Percentiles rank a stretch among this genome's conserved stretches.
phyloP scores from a whole-genome alignment of 2,113 vertebrate species.

The Steatornis caripensis region DNA sequence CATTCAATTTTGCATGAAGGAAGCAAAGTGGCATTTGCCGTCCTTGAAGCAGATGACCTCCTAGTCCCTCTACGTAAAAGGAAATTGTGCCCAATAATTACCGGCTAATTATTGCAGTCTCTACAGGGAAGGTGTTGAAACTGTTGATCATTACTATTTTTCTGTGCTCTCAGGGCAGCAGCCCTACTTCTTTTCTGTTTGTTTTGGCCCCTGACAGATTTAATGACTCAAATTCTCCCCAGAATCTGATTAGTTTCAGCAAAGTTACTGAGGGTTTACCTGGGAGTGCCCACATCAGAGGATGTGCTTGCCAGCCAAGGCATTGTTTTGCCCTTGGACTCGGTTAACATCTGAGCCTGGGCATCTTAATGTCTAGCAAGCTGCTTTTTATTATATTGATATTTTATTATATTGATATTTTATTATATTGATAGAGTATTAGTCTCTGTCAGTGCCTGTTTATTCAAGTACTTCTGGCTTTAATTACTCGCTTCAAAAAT shows the following conservation, averaged over 20 bases:
- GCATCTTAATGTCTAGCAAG: neutral
- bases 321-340: neutral
- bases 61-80: neutral
- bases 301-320: neutral
- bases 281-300: neutral
- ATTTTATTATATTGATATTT: no score
- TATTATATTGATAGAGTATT: neutral
- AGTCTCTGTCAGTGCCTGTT: neutral
- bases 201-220: slow-evolving; percentile 16
- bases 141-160: slow-evolving; percentile 10
- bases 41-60: slow-evolving; percentile 7
- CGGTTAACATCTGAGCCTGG: neutral
- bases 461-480: neutral
- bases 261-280: neutral
- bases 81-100: neutral
- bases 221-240: neutral
- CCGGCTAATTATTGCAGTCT: neutral
- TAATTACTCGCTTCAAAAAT: slow-evolving; percentile 7
- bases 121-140: slow-evolving; percentile 17
- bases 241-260: neutral
- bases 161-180: neutral
- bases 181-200: neutral
- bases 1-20: neutral
- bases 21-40: neutral
- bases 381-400: neutral